Evolutionary conservation across 2,888 invertebrate species (phyloP), one percentile per base, ranked within the genome.

Genomic region (Ecliptopera silaceata): DNA sequence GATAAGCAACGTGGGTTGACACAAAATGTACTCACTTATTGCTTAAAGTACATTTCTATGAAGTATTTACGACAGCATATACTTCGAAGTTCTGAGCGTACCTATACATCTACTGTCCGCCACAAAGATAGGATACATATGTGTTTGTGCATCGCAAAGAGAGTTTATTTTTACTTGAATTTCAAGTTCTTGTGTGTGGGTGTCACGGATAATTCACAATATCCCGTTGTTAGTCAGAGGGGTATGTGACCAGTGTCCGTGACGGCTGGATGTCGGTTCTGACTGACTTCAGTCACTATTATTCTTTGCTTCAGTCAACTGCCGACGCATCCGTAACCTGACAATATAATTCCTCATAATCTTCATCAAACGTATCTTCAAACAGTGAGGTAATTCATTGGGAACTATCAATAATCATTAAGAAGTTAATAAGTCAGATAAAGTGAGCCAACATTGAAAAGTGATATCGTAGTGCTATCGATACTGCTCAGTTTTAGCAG

Each of bases 201-300:
- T 78, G 87, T 82, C 78, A 75, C 77, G 74, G 77, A 83, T 88
- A 88, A 88, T 86, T 85, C 86, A 88, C 84, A 70, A 80, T 82
- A 84, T 88, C 88, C 88, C 83, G 88, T 86, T 83, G 81, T 80
- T 75, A 72, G 72, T 72, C 77, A 69, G 82, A 84, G 83, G 80
- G 79, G 77, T 79, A 79, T 76, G 48, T 82, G 82, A 72, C 66
- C 82, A 85, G 61, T 68, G 56, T 69, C 64, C 86, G 78, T 84
- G 84, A 84, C 83, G 75, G 61, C 61, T 74, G 75, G 82, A 75
- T 70, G 75, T 46, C 36, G 43, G 48, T 50, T 61, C 52, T 47
- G 63, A 63, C 61, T 63, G 58, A 65, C 57, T 60, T 66, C 69
- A 69, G 74, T 75, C 74, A 80, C 75, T 74, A 39, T 47, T 41